Evolutionary conservation across 64 coral and sea anemone species (phyloP), one percentile per base, ranked within the genome.

Genomic region (Actinia tenebrosa): DNA sequence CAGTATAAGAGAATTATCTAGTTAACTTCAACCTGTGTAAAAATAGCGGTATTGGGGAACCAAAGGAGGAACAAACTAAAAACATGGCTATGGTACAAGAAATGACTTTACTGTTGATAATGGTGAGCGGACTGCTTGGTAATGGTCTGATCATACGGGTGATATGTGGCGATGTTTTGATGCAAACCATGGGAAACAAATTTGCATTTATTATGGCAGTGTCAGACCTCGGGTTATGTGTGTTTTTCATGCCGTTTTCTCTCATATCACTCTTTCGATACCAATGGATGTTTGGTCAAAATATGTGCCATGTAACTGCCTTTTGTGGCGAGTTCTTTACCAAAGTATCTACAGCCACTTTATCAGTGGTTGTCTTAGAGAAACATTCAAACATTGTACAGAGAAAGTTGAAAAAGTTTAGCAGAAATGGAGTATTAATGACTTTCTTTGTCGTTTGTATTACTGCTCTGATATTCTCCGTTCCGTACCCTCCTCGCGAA

Each of bases 161-260:
- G 2, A 42, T 85, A 8, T 59, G 2, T 27, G 46, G 53, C 16
- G 42, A 58, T 43, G 54, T 43, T 15, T 45, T 85, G 16, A 85
- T 85, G 83, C 83, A 85, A 23, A 85, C 83, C 15, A 18, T 61
- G 83, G 20, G 83, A 13, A 85, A 85, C 30, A 64, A 58, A 11
- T 54, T 85, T 54, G 52, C 20, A 10, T 60, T 85, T 0, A 61
- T 3, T 3, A 64, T 85, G 27, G 83, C 83, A 9, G 16, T 85
- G 30, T 60, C 83, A 43, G 83, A 85, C 56, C 83, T 85, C 3
- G 83, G 83, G 3, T 18, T 60, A 16, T 85, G 83, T 10, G 7
- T 85, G 37, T 17, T 85, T 7, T 59, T 44, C 19, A 85, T 85
- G 83, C 56, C 83, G 13, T 59, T 85, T 54, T 85, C 83, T 17